A percentile compares a stretch with the other conserved stretches of the same genome.
Evolutionary conservation across 2,888 invertebrate species (phyloP).

Genomic region (Dasypogon diadema): DNA sequence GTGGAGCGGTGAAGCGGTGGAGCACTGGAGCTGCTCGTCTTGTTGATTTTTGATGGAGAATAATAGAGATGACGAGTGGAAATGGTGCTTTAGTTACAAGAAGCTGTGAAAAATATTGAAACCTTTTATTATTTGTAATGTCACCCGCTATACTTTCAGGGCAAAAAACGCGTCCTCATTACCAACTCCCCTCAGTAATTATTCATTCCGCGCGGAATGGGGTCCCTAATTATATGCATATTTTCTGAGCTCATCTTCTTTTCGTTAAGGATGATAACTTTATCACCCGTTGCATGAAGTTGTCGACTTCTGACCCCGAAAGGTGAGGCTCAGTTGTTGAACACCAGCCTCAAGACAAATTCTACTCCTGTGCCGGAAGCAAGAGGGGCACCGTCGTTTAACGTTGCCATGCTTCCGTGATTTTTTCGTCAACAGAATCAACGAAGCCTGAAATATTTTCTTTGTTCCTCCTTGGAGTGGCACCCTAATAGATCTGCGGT

Average conservation of each 20-base stretch:
- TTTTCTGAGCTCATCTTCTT: slow-evolving; percentile 13
- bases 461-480: background rate
- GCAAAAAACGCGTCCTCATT: background rate
- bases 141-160: background rate
- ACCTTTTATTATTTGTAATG: background rate
- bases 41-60: too few relatives aligned
- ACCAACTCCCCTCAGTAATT: slow-evolving; percentile 3
- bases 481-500: slow-evolving; percentile 1
- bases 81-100: too few relatives aligned
- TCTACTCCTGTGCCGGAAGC: background rate
- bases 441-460: slow-evolving; percentile 19
- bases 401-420: slow-evolving; percentile 13
- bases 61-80: too few relatives aligned
- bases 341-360: background rate
- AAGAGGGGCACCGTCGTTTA: slow-evolving; percentile 18
- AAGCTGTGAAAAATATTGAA: slow-evolving; percentile 11
- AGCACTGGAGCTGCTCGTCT: too few relatives aligned
- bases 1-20: too few relatives aligned
- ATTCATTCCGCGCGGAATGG: background rate
- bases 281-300: slow-evolving; percentile 7
- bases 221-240: slow-evolving; percentile 26
- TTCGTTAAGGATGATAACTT: slow-evolving; percentile 14
- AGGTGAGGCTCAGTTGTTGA: background rate
- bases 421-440: slow-evolving; percentile 3
- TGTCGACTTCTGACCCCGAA: background rate